Percentiles rank a stretch among this genome's conserved stretches.
Conservation (phyloP, 2,113 vertebrate genomes). For the Lathamus discolor region DNA sequence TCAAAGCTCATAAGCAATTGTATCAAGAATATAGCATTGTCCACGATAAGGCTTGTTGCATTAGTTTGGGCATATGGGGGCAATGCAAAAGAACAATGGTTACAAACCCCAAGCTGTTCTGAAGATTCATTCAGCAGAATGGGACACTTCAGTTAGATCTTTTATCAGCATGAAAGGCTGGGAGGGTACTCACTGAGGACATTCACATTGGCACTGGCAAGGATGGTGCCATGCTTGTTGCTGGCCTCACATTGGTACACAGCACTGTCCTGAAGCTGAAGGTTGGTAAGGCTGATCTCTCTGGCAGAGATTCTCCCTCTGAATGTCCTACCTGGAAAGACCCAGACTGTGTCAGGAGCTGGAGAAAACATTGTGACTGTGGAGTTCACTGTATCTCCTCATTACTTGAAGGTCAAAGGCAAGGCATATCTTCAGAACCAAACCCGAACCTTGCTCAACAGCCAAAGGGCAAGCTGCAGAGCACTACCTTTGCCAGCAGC, state of each 20-base stretch:
- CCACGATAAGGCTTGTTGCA: rapidly evolving
- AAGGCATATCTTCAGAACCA: not conserved
- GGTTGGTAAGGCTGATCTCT: constrained; percentile 82
- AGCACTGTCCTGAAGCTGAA: constrained; percentile 84
- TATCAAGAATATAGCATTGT: rapidly evolving
- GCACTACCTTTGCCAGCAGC: not conserved
- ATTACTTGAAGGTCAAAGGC: not conserved
- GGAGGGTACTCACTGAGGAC: constrained; percentile 84
- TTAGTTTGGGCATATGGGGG: not conserved
- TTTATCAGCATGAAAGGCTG: rapidly evolving
- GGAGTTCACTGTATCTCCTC: not conserved
- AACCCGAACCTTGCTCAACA: no score
- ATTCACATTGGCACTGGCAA: constrained; percentile 89
- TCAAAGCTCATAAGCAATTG: not conserved
- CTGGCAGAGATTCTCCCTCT: constrained; percentile 62
- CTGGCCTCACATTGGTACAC: constrained; percentile 93
- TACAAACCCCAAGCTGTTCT: not conserved
- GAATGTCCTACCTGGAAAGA: constrained; percentile 57
- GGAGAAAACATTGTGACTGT: rapidly evolving
- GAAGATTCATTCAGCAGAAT: not conserved
- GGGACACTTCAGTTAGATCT: not conserved
- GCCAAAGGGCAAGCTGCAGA: not conserved
- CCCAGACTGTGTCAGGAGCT: not conserved
- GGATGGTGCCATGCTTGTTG: constrained; percentile 87
- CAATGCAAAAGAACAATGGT: not conserved